Evolutionary conservation across 2,113 vertebrate genomes (phyloP).

Genomic region (Nothoprocta pentlandii): DNA sequence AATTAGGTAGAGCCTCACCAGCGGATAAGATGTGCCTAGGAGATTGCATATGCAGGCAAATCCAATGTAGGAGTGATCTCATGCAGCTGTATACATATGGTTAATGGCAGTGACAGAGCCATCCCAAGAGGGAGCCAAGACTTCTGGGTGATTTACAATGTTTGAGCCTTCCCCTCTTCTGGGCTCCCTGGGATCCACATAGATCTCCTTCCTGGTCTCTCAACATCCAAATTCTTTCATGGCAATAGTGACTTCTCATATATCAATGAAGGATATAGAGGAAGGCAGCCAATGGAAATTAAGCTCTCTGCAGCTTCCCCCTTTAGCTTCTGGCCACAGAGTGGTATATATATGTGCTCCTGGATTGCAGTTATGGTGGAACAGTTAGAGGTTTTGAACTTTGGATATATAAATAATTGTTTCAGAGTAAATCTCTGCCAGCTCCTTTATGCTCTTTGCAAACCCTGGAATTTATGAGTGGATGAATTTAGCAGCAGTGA

Average conservation of each 20-base stretch:
- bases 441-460: not conserved
- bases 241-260: not conserved
- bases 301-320: not conserved
- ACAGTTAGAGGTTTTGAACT: not conserved
- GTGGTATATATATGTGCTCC: not conserved
- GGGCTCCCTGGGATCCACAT: not conserved
- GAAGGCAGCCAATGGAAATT: not conserved
- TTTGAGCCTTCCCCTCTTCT: not conserved
- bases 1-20: not conserved
- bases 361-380: not conserved
- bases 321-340: not conserved
- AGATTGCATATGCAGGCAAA: not conserved
- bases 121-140: not conserved
- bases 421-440: not conserved
- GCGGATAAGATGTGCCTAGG: not conserved
- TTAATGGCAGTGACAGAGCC: not conserved
- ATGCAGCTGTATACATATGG: not conserved
- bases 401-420: not conserved
- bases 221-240: not conserved
- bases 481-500: conserved; percentile 72
- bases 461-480: conserved; percentile 32
- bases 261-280: rapidly evolving
- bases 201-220: not conserved
- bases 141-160: not conserved
- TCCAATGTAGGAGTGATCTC: not conserved